Evolutionary conservation across 2,113 vertebrate genomes (phyloP).

Genomic region (Toxostoma redivivum): DNA sequence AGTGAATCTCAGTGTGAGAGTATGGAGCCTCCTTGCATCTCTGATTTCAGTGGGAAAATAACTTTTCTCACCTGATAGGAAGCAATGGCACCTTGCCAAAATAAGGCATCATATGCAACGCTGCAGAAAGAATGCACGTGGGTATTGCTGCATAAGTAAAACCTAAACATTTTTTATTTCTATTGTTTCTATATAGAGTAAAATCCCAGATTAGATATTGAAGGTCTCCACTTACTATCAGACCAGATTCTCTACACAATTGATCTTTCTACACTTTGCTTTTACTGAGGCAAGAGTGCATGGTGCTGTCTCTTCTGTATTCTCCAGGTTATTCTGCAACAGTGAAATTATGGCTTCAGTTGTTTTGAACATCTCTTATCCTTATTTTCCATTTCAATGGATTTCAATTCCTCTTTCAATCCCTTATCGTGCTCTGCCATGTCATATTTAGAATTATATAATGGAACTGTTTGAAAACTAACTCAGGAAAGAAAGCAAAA

Average conservation of each 20-base stretch:
- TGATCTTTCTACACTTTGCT: background rate
- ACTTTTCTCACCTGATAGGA: background rate
- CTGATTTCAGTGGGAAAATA: background rate
- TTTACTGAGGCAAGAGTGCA: background rate
- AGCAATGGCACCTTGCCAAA: background rate
- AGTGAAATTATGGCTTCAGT: background rate
- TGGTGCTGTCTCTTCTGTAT: background rate
- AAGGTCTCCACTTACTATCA: background rate
- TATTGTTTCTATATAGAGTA: background rate
- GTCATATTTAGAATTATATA: background rate
- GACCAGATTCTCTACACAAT: background rate
- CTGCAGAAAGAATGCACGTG: accelerated
- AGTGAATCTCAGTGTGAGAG: background rate
- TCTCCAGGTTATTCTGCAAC: background rate
- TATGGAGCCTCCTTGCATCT: background rate
- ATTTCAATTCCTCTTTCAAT: background rate
- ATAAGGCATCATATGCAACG: background rate
- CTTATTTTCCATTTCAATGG: background rate
- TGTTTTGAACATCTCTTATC: background rate
- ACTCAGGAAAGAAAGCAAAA: background rate
- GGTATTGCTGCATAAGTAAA: background rate
- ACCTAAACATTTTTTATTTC: background rate
- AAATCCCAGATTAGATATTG: background rate
- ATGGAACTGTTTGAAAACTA: background rate
- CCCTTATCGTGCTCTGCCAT: background rate